These are phyloP conservation scores for Lasiommata megera DNA, from an alignment of 2,888 invertebrate species.

Conservation along the genomic window DNA sequence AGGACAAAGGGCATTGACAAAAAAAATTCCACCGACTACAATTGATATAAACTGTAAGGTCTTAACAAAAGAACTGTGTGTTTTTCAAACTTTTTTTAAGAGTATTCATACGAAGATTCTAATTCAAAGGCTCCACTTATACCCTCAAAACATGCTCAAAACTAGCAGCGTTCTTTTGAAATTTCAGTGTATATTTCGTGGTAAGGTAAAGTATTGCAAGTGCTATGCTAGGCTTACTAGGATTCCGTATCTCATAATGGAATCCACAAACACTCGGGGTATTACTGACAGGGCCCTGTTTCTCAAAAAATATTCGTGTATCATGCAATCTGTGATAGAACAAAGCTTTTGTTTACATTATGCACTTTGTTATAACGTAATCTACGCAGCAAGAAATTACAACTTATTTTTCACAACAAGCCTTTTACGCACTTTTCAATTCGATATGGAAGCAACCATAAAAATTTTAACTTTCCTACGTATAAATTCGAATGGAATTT, in stretches of 20 bases:
- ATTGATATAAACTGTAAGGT: neutral
- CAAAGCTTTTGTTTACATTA: too few species aligned
- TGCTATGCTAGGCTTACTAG: neutral
- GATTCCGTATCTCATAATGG: neutral
- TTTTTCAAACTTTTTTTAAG: neutral
- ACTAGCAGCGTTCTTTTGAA: constrained; percentile 3
- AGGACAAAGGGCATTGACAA: neutral
- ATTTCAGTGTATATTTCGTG: neutral
- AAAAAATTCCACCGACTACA: neutral
- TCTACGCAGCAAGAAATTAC: too few species aligned
- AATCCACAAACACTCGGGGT: too few species aligned
- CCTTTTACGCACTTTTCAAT: too few species aligned
- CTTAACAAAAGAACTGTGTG: neutral
- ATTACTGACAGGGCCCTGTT: too few species aligned
- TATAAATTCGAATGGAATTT: too few species aligned
- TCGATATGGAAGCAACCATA: too few species aligned
- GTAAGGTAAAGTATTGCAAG: neutral
- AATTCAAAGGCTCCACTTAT: constrained; percentile 2
- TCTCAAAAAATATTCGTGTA: too few species aligned
- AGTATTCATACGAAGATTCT: neutral
- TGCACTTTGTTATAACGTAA: too few species aligned
- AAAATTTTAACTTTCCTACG: too few species aligned
- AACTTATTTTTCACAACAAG: too few species aligned
- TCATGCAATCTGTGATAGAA: too few species aligned
- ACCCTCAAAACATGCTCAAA: neutral